Conservation (phyloP, 1,140 invertebrate genomes). For the Dendrolimus kikuchii region DNA sequence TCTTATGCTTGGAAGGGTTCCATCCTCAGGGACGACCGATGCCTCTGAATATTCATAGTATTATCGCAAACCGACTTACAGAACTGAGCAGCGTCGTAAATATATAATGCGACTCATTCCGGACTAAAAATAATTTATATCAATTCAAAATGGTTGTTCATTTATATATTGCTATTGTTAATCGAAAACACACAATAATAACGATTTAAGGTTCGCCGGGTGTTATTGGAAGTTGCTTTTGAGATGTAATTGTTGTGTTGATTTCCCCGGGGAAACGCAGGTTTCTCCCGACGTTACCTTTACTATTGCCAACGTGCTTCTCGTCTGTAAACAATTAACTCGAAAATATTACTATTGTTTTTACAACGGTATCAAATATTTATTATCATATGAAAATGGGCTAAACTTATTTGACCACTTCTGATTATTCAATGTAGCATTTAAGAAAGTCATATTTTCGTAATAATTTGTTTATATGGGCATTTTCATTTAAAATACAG, state of each 20-base stretch:
- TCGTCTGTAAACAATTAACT: constrained; percentile 32
- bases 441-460: no score
- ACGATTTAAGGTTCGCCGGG: constrained; percentile 33
- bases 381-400: no score
- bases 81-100: constrained; percentile 40
- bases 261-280: constrained; percentile 54
- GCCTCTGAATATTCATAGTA: constrained; percentile 59
- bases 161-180: constrained; percentile 7
- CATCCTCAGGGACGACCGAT: constrained; percentile 47
- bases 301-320: constrained; percentile 20
- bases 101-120: constrained; percentile 32
- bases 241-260: constrained; percentile 62
- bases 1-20: constrained; percentile 62
- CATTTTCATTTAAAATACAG: no score
- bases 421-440: no score
- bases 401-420: no score
- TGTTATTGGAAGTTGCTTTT: constrained; percentile 54
- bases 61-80: constrained; percentile 46
- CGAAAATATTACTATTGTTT: no score
- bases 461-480: no score
- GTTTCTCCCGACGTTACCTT: constrained; percentile 31
- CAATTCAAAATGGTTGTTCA: constrained; percentile 8
- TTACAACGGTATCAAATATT: no score
- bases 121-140: constrained; percentile 24
- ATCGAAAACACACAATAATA: constrained; percentile 9